Conservation (phyloP, 1,140 invertebrate species). For the Protaetia brevitarsis region DNA sequence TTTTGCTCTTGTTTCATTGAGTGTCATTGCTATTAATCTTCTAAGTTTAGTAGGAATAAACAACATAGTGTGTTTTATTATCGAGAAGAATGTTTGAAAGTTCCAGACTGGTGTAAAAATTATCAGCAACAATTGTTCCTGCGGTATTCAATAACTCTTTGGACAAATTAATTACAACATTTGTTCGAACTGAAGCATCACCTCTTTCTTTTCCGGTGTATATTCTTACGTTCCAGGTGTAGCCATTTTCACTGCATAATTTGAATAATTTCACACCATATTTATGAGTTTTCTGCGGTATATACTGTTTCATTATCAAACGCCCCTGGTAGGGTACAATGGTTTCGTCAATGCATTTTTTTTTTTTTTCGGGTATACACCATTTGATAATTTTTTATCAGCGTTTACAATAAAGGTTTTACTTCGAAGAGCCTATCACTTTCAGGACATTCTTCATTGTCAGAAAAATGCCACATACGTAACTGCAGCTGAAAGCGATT, state of each 20-base stretch:
- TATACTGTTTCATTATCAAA: no score
- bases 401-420: conserved; percentile 26
- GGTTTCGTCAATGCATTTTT: conserved; percentile 45
- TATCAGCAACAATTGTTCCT: conserved; percentile 46
- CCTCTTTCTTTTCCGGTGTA: conserved; percentile 35
- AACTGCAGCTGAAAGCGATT: no score
- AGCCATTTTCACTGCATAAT: conserved; percentile 37
- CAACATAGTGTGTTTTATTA: conserved; percentile 33
- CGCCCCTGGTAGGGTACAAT: no score
- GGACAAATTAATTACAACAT: conserved; percentile 2
- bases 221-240: conserved; percentile 36
- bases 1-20: no score
- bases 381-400: conserved; percentile 26
- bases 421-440: no score
- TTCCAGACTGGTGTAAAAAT: conserved; percentile 48
- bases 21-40: no score
- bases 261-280: conserved; percentile 48
- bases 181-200: neutral
- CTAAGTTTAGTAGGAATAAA: no score
- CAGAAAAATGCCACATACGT: no score
- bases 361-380: conserved; percentile 25
- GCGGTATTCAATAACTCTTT: conserved; percentile 25
- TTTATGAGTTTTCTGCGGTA: conserved; percentile 42
- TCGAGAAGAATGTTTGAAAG: conserved; percentile 43
- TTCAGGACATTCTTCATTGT: no score